These are phyloP conservation scores for Diarsia rubi DNA, from an alignment of 2,888 invertebrate genomes.

Conservation along the genomic window DNA sequence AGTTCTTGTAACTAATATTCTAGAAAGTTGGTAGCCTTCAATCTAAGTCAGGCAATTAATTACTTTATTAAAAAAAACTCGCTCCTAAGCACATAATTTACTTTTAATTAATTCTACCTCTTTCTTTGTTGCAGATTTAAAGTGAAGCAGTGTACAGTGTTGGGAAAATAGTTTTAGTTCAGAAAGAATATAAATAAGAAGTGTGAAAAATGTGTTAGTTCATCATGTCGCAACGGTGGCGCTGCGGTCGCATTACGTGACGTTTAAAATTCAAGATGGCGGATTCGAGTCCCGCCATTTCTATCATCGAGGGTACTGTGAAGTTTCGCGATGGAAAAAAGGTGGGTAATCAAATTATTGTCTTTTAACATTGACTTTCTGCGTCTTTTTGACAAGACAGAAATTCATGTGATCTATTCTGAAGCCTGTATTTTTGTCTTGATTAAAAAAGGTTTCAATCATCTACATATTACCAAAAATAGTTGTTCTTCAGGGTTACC, in stretches of 20 bases:
- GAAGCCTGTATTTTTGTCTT: background rate
- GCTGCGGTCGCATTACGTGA: constrained; percentile 86
- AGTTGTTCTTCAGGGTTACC: constrained; percentile 14
- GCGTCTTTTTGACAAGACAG: constrained; percentile 4
- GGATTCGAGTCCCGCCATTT: constrained; percentile 91
- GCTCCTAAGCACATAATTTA: constrained; percentile 22
- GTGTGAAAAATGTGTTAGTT: constrained; percentile 81
- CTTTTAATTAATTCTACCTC: constrained; percentile 51
- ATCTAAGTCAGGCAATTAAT: constrained; percentile 33
- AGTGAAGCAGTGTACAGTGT: constrained; percentile 65
- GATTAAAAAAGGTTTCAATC: too few relatives aligned
- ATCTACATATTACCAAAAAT: constrained; percentile 20
- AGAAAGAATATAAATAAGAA: constrained; percentile 49
- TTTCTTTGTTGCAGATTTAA: constrained; percentile 63
- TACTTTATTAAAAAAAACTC: constrained; percentile 23
- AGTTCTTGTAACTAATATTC: background rate
- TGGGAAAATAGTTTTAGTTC: constrained; percentile 47
- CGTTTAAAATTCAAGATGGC: constrained; percentile 82
- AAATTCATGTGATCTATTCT: background rate
- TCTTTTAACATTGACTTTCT: constrained; percentile 12
- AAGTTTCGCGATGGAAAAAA: constrained; percentile 98
- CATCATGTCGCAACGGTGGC: constrained; percentile 81
- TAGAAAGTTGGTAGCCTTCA: constrained; percentile 25
- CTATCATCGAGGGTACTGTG: constrained; percentile 96
- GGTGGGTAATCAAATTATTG: constrained; percentile 86